Conservation (phyloP, 1,140 invertebrate genomes). For the Drosophila rhopaloa region DNA sequence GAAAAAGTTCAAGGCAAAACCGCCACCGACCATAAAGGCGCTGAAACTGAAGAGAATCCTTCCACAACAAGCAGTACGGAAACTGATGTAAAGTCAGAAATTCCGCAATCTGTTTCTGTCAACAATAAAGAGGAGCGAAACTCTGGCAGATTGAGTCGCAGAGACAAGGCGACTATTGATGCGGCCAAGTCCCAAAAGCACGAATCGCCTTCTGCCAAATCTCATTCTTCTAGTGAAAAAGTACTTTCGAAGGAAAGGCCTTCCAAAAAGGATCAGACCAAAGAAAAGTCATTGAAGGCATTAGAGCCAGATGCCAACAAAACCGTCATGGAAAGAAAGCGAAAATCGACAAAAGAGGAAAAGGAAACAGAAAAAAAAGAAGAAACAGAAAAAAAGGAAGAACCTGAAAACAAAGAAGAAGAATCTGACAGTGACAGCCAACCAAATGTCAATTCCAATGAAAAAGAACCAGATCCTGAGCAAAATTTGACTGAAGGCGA, state of each 20-base stretch:
- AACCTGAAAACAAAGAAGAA: neutral
- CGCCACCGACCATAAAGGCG: neutral
- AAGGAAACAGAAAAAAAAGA: neutral
- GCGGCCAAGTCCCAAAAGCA: neutral
- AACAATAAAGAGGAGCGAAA: neutral
- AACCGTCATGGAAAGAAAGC: neutral
- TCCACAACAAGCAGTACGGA: neutral
- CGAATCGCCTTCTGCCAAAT: neutral
- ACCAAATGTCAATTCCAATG: neutral
- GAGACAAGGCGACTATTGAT: constrained; percentile 1
- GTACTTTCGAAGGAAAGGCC: neutral
- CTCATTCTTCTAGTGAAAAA: neutral
- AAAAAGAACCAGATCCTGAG: neutral
- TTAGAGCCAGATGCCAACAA: neutral
- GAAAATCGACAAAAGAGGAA: neutral
- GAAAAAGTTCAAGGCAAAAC: neutral
- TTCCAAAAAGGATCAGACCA: neutral
- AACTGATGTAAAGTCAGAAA: neutral
- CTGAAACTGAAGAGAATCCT: neutral
- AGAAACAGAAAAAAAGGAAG: neutral
- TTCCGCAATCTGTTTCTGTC: neutral
- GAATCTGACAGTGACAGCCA: neutral
- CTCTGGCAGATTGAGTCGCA: constrained; percentile 6
- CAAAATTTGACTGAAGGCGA: neutral
- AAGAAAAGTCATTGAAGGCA: neutral